phyloP scores from a whole-genome alignment of 2,888 invertebrate species.

The Leptura quadrifasciata region DNA sequence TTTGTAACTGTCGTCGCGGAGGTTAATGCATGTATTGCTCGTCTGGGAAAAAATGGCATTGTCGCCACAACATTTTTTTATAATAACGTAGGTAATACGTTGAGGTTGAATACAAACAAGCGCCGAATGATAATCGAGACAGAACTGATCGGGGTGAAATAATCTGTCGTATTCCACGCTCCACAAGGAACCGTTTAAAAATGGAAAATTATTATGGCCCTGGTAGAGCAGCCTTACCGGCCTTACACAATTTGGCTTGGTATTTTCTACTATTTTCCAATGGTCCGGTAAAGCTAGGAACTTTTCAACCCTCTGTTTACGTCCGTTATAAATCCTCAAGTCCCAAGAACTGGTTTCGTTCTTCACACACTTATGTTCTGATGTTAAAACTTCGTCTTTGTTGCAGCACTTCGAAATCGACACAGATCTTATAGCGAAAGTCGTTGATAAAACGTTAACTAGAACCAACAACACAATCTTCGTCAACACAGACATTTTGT shows the following conservation, averaged over 20 bases:
- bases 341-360: constrained; percentile 59
- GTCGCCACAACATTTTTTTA: constrained; percentile 84
- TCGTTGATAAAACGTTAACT: constrained; percentile 22
- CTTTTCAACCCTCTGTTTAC: constrained; percentile 44
- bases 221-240: constrained; percentile 63
- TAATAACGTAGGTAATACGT: constrained; percentile 65
- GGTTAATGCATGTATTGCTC: constrained; percentile 74
- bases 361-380: constrained; percentile 58
- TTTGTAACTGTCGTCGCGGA: constrained; percentile 66
- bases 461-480: constrained; percentile 34
- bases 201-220: constrained; percentile 64
- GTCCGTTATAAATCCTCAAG: constrained; percentile 56
- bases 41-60: constrained; percentile 79
- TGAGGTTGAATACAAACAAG: constrained; percentile 77
- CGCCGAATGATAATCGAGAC: constrained; percentile 81
- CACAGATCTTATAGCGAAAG: constrained; percentile 56
- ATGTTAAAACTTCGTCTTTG: constrained; percentile 58
- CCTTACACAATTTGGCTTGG: constrained; percentile 69
- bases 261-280: constrained; percentile 72
- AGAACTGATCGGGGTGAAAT: constrained; percentile 79
- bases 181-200: constrained; percentile 81
- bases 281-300: constrained; percentile 69
- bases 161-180: constrained; percentile 74
- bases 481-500: constrained; percentile 37
- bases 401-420: constrained; percentile 66